Conservation (phyloP, 2,113 vertebrate species). For the Phalacrocorax brasilianus region DNA sequence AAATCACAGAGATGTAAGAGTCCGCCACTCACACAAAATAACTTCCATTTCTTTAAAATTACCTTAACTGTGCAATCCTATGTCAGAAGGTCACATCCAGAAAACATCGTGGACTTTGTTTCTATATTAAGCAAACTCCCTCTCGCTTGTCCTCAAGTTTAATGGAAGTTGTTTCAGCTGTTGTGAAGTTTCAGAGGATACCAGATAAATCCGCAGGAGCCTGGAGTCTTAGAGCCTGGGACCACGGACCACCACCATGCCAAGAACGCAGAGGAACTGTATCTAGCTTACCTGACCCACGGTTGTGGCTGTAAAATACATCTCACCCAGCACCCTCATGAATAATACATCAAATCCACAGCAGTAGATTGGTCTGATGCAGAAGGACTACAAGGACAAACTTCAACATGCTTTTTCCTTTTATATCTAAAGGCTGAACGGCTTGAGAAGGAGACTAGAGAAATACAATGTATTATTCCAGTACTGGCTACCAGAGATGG, state of each 20-base stretch:
- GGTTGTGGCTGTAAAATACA: not conserved
- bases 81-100: not conserved
- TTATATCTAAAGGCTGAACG: not conserved
- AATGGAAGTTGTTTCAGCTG: not conserved
- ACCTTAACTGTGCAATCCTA: not conserved
- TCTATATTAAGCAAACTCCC: not conserved
- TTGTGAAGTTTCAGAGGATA: not conserved
- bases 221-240: not conserved
- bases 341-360: not conserved
- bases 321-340: not conserved
- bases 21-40: not conserved
- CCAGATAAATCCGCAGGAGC: not conserved
- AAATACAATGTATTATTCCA: not conserved
- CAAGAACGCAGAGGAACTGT: not conserved
- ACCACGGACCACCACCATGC: accelerated
- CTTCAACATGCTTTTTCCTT: not conserved
- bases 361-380: accelerated
- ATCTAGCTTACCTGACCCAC: no score
- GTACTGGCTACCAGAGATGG: not conserved
- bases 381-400: not conserved
- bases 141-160: not conserved
- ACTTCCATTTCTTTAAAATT: not conserved
- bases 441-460: not conserved
- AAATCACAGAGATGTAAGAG: not conserved
- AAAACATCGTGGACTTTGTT: not conserved